Conservation (phyloP, 2,888 invertebrate genomes). For the Sarcophaga rosellei region DNA sequence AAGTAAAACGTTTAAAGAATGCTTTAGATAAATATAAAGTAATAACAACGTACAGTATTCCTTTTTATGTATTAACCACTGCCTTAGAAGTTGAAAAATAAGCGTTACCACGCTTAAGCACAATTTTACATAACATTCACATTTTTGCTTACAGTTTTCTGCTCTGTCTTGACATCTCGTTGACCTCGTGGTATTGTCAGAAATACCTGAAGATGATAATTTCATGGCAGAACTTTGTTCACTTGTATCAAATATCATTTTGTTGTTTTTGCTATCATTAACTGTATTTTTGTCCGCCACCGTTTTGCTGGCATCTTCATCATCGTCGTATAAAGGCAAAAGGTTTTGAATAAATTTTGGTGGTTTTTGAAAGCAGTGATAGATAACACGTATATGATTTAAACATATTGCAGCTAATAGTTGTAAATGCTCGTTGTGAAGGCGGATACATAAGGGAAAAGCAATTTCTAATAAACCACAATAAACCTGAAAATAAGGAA, state of each 20-base stretch:
- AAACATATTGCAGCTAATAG: conserved; percentile 74
- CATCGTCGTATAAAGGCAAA: conserved; percentile 74
- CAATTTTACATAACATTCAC: conserved; percentile 78
- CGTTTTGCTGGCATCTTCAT: conserved; percentile 70
- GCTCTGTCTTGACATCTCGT: neutral
- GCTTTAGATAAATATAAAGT: neutral
- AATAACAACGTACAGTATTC: conserved; percentile 46
- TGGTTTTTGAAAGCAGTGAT: conserved; percentile 74
- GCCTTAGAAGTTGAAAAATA: conserved; percentile 76
- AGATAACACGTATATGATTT: conserved; percentile 76
- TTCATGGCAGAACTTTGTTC: conserved; percentile 36
- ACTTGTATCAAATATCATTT: conserved; percentile 49
- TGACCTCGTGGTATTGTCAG: neutral
- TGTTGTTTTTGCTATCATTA: conserved; percentile 12
- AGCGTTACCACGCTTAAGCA: conserved; percentile 77
- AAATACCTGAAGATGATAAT: conserved; percentile 8
- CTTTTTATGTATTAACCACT: conserved; percentile 73
- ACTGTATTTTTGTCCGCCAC: neutral
- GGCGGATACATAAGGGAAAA: conserved; percentile 73
- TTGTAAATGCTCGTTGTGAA: conserved; percentile 72
- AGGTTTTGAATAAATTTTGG: conserved; percentile 75
- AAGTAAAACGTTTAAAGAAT: neutral
- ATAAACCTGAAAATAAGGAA: conserved; percentile 72
- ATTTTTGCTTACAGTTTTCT: conserved; percentile 51
- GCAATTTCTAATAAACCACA: conserved; percentile 76